These are phyloP conservation scores for Pristionchus entomophagus DNA, from an alignment of 2,888 invertebrate species.

Conservation along the genomic window DNA sequence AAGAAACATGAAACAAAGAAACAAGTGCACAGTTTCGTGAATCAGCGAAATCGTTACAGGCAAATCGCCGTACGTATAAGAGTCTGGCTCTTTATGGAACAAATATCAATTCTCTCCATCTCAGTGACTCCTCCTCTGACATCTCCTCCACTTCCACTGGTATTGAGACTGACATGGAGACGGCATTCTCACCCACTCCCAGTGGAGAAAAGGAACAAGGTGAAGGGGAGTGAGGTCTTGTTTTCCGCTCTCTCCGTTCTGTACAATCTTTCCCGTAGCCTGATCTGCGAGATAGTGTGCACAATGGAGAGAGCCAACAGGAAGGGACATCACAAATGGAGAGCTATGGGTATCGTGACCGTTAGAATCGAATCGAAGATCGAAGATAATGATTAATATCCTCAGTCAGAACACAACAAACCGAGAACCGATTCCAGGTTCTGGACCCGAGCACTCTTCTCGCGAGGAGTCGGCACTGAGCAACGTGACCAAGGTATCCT, in stretches of 20 bases:
- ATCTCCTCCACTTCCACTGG: neutral
- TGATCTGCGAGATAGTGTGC: no score
- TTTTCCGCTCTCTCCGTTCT: no score
- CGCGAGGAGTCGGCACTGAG: neutral
- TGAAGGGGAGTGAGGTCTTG: no score
- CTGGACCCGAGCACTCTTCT: neutral
- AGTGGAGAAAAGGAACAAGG: no score
- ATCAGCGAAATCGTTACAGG: no score
- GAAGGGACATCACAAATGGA: neutral
- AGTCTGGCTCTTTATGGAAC: neutral
- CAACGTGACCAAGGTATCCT: neutral
- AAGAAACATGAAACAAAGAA: no score
- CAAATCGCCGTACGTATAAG: no score
- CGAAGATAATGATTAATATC: neutral
- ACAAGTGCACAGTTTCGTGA: no score
- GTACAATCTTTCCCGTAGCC: no score
- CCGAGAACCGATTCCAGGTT: neutral
- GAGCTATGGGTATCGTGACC: no score
- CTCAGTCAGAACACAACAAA: neutral
- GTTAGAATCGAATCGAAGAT: neutral
- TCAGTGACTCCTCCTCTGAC: neutral
- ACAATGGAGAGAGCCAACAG: no score
- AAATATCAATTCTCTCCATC: neutral
- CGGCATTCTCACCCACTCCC: constrained; percentile 7
- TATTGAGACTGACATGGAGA: constrained; percentile 14